These are phyloP conservation scores for Oncorhynchus tshawytscha DNA, from an alignment of 2,113 vertebrate species.

Conservation along the genomic window DNA sequence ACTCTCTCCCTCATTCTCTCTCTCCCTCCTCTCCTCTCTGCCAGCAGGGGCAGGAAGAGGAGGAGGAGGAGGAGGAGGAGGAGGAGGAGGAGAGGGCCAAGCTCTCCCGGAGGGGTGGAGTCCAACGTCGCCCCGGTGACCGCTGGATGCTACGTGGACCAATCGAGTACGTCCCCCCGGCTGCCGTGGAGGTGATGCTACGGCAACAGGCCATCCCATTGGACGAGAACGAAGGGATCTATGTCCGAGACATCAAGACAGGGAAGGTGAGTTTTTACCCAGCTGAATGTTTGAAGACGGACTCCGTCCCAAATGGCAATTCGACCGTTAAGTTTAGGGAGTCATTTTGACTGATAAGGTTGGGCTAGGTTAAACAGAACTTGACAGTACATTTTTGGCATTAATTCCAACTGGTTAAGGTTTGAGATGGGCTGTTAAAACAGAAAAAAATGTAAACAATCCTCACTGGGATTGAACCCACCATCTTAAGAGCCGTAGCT, in stretches of 20 bases:
- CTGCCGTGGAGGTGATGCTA: conserved; percentile 79
- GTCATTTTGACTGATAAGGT: no score
- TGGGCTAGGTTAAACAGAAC: no score
- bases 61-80: conserved; percentile 25
- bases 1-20: not conserved
- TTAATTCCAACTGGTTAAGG: no score
- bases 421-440: no score
- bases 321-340: no score
- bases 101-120: conserved; percentile 20
- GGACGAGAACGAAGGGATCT: conserved; percentile 90
- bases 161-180: conserved; percentile 84
- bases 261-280: conserved; percentile 75
- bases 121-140: conserved; percentile 78
- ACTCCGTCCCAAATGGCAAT: not conserved
- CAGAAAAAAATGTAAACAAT: no score
- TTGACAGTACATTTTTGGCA: no score
- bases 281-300: not conserved
- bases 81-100: conserved; percentile 39
- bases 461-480: no score
- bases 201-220: conserved; percentile 78
- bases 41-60: conserved; percentile 32
- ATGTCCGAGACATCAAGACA: conserved; percentile 83
- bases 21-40: conserved; percentile 37
- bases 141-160: conserved; percentile 88
- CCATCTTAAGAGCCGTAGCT: no score